These are phyloP conservation scores for Drosophila fulvimacula DNA, from an alignment of 2,888 invertebrate genomes.

Conservation along the genomic window DNA sequence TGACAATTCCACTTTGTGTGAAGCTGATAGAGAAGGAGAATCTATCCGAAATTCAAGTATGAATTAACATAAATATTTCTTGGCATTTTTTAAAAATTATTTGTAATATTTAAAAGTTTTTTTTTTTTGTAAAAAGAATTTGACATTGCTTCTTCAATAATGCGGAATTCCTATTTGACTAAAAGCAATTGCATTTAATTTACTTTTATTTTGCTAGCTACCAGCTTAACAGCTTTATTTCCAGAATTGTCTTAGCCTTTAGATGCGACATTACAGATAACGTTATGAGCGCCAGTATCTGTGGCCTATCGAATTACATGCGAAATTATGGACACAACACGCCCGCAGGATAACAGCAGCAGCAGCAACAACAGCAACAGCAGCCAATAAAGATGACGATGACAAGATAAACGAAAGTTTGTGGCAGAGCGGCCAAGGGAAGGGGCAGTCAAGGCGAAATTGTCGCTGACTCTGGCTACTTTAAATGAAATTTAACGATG, in stretches of 20 bases:
- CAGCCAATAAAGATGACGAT: constrained; percentile 71
- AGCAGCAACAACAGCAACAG: constrained; percentile 41
- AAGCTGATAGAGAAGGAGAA: constrained; percentile 24
- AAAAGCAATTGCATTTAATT: neutral
- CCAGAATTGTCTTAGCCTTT: constrained; percentile 27
- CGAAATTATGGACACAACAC: constrained; percentile 64
- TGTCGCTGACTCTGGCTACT: constrained; percentile 45
- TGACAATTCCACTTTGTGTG: constrained; percentile 15
- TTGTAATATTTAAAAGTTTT: no score
- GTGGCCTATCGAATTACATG: constrained; percentile 68
- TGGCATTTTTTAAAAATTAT: neutral
- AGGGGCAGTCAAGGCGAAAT: neutral
- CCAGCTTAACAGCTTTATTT: constrained; percentile 15
- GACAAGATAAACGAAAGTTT: constrained; percentile 66
- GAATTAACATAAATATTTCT: neutral
- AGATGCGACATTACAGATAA: constrained; percentile 45
- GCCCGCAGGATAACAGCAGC: constrained; percentile 57
- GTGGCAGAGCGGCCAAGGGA: neutral
- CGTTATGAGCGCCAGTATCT: constrained; percentile 24
- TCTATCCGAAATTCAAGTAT: constrained; percentile 9
- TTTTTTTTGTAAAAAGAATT: no score
- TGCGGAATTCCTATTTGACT: no score
- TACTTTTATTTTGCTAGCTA: neutral
- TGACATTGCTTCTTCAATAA: no score
- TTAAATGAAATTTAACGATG: constrained; percentile 80